A percentile compares a stretch with the other conserved stretches of the same genome.
These are phyloP conservation scores for Coturnix japonica DNA, from an alignment of 2,113 vertebrate genomes.

Conservation along the genomic window DNA sequence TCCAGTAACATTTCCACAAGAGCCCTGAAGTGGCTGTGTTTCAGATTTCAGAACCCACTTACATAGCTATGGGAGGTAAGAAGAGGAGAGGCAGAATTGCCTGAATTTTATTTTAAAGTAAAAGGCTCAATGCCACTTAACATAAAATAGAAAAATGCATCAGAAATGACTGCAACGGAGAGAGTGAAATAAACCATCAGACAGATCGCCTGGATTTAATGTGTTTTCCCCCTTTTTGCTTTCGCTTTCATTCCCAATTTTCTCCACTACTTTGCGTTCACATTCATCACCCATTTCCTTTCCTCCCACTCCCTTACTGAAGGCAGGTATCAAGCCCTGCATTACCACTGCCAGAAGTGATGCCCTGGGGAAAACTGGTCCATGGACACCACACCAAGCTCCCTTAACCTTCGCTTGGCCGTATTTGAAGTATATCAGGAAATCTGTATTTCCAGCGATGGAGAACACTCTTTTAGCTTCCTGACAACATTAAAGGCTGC, in stretches of 20 bases:
- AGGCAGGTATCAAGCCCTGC: background rate
- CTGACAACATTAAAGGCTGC: background rate
- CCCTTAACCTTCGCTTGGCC: background rate
- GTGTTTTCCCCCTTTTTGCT: background rate
- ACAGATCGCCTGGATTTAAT: background rate
- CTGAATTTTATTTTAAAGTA: background rate
- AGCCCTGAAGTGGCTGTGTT: background rate
- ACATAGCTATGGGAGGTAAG: background rate
- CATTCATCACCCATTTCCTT: background rate
- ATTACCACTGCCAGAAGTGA: background rate
- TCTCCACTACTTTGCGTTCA: background rate
- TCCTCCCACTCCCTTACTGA: background rate
- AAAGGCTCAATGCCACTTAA: background rate
- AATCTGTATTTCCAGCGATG: background rate
- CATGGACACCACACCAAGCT: background rate
- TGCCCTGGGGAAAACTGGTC: background rate
- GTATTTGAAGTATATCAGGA: background rate
- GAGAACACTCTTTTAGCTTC: conserved; percentile 32
- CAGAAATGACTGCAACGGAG: background rate
- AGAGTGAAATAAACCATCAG: conserved; percentile 31
- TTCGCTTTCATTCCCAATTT: background rate
- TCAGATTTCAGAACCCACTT: background rate
- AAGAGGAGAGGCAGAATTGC: background rate
- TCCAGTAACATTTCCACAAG: background rate
- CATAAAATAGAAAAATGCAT: conserved; percentile 12